Conservation (phyloP, 1,140 invertebrate genomes). For the Brachystomella parvula region DNA sequence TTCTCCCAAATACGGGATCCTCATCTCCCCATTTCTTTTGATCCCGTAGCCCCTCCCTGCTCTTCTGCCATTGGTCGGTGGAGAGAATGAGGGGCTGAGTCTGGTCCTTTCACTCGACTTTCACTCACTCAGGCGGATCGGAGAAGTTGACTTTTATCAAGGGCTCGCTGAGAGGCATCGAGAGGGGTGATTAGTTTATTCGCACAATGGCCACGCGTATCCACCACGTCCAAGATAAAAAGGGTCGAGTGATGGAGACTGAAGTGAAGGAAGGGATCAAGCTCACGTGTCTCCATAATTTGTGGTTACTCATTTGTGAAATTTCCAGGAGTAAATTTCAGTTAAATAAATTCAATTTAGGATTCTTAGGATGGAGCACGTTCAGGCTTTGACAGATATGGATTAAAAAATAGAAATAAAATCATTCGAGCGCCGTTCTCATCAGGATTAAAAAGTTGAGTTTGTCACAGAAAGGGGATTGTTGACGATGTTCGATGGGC, state of each 20-base stretch:
- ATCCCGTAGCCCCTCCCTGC: background rate
- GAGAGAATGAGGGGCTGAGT: too few relatives aligned
- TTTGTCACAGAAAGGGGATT: too few relatives aligned
- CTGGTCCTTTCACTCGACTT: too few relatives aligned
- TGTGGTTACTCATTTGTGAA: slow-evolving; percentile 3
- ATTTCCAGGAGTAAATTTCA: background rate
- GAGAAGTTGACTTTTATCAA: background rate
- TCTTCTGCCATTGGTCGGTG: too few relatives aligned
- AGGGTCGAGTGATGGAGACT: background rate
- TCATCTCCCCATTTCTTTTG: too few relatives aligned
- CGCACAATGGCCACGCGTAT: background rate
- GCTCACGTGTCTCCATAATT: background rate
- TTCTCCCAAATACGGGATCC: too few relatives aligned
- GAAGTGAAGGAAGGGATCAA: background rate
- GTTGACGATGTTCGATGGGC: too few relatives aligned
- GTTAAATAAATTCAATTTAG: background rate
- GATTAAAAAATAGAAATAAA: background rate
- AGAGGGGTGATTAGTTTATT: slow-evolving; percentile 6
- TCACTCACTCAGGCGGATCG: too few relatives aligned
- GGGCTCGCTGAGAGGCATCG: too few relatives aligned
- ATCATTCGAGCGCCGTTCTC: background rate
- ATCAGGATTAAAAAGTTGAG: slow-evolving; percentile 6
- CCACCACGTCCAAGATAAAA: background rate
- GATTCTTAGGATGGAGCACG: background rate
- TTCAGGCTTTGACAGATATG: background rate